Conservation (phyloP, 2,797 vertebrate genomes). For the Cheirogaleus major region DNA sequence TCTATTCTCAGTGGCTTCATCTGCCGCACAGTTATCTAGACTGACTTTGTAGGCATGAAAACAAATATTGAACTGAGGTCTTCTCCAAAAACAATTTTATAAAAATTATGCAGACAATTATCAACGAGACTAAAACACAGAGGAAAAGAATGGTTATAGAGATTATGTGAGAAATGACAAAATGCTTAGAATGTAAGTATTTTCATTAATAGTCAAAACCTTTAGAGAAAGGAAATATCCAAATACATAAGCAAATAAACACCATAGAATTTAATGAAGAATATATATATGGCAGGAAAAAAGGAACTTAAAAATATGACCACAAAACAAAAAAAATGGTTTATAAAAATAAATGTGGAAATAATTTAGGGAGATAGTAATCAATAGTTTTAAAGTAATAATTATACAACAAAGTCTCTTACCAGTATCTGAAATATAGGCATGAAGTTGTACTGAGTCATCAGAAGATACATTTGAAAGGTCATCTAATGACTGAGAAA, state of each 20-base stretch:
- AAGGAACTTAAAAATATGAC: conserved; percentile 41
- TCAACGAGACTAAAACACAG: conserved; percentile 25
- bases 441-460: conserved; percentile 93
- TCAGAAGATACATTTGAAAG: conserved; percentile 94
- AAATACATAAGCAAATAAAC: conserved; percentile 1
- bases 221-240: conserved; percentile 33
- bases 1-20: background rate
- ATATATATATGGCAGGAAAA: background rate
- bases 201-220: conserved; percentile 26
- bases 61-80: background rate
- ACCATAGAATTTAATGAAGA: conserved; percentile 36
- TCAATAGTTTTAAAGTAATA: background rate
- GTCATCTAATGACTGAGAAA: conserved; percentile 94
- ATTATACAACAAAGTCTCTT: conserved; percentile 75
- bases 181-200: conserved; percentile 26
- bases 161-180: conserved; percentile 4
- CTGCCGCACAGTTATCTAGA: background rate
- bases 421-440: conserved; percentile 99
- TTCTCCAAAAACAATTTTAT: background rate
- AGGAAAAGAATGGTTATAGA: conserved; percentile 32
- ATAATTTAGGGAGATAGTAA: conserved; percentile 13
- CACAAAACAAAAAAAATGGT: background rate
- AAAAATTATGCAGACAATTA: conserved; percentile 23
- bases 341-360: conserved; percentile 31
- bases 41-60: conserved; percentile 11